Base-by-base conservation (phyloP, 1,140 invertebrate species). In the Pomacea maculata region DNA sequence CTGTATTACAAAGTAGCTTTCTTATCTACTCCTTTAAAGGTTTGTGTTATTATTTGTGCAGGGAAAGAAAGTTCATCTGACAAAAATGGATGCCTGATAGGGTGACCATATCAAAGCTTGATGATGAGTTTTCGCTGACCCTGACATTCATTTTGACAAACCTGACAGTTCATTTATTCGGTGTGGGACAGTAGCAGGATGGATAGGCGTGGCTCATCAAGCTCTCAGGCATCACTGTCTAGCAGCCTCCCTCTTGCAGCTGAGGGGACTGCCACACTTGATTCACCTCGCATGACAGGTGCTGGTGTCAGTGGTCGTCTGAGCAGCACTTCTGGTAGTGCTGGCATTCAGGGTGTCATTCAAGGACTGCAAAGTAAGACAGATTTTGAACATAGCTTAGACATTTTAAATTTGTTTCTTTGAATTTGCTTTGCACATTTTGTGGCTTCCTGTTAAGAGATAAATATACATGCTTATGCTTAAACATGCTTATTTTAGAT, bases 291-390 rank as follows among this genome's bases (percentile, higher is more conserved):
- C 52, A 67, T 65, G 68, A 34, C 54, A 70, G n/a, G 65, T 17
- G 74, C 11, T 21, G 19, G 45, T 65, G 75, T 77, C 75, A 55
- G 65, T 34, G 77, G 65, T 29, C 25, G 73, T 52, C 52, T 75
- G 54, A 25, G 52, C 21, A 29, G 77, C 65, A 67, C 45, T 21
- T 14, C 29, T 12, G 75, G 75, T 21, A 65, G 14, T 19, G 64
- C 14, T 10, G 77, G 65, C 21, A 78, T 78, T 70, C 77, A 78
- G 77, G 65, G 65, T 14, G 77, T 78, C 65, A 78, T 78, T 52
- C 77, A 78, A 67, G 77, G 77, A 12, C 77, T 78, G 77, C 77
- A 78, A 70, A 71, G 77, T 78, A 25, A 78, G 77, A 45, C 54
- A 17, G 57, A 11, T 61, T 61, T 17, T 17, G 57, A 45, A 45